phyloP scores from a whole-genome alignment of 2,113 vertebrate genomes.

The Aepyceros melampus region DNA sequence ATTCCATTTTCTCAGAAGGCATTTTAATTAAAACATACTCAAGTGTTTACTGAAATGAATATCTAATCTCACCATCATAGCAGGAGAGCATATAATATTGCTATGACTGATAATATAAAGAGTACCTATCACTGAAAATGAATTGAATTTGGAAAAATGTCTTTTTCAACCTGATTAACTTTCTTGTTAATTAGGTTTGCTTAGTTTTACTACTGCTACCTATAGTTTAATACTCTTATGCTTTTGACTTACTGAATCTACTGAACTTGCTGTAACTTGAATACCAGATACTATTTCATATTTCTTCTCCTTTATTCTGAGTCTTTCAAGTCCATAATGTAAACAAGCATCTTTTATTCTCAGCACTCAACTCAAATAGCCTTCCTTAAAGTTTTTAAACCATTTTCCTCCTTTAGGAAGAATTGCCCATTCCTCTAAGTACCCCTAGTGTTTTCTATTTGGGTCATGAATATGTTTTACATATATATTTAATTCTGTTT shows the following conservation, averaged over 20 bases:
- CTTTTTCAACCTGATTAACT: neutral
- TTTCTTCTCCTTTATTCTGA: neutral
- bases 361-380: neutral
- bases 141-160: neutral
- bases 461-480: neutral
- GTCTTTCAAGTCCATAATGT: neutral
- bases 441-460: neutral
- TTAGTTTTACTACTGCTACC: neutral
- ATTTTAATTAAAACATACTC: neutral
- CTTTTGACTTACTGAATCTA: neutral
- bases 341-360: neutral
- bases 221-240: neutral
- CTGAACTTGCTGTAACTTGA: neutral
- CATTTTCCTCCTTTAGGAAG: neutral
- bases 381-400: neutral
- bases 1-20: conserved; percentile 44
- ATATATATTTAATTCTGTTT: conserved; percentile 4
- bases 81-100: neutral
- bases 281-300: neutral
- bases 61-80: conserved; percentile 29
- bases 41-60: conserved; percentile 56
- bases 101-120: neutral
- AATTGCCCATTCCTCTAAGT: neutral
- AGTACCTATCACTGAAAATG: neutral
- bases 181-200: neutral